These are phyloP conservation scores for Pteruthius melanotis DNA, from an alignment of 2,113 vertebrate genomes.

Conservation along the genomic window DNA sequence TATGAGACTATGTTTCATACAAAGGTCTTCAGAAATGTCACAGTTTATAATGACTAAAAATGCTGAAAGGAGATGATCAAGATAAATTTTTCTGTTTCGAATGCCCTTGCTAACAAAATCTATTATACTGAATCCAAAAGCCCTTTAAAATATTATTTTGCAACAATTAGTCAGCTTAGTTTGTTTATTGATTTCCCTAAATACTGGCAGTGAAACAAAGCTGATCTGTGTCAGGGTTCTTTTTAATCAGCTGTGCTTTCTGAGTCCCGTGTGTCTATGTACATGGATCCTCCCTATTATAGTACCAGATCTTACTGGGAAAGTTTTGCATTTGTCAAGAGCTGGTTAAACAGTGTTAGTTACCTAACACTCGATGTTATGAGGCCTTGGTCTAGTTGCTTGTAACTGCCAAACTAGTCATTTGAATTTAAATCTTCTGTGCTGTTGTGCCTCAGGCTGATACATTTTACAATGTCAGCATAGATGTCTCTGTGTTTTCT, in stretches of 20 bases:
- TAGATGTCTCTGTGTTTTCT: not conserved
- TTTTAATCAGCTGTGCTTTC: not conserved
- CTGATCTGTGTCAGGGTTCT: not conserved
- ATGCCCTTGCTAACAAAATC: not conserved
- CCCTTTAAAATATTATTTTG: constrained; percentile 1
- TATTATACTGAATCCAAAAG: not conserved
- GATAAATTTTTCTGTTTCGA: not conserved
- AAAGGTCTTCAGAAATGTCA: not conserved
- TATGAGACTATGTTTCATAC: not conserved
- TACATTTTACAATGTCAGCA: not conserved
- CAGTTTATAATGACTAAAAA: constrained; percentile 10
- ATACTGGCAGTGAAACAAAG: not conserved
- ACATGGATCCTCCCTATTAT: not conserved
- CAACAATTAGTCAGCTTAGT: not conserved
- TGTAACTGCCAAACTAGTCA: not conserved
- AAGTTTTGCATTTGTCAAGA: not conserved
- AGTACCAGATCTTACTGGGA: not conserved
- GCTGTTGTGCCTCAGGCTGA: not conserved
- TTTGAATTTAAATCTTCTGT: not conserved
- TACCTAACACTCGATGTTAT: not conserved
- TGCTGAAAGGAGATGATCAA: not conserved
- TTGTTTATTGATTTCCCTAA: not conserved
- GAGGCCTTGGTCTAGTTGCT: not conserved
- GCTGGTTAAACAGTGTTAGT: not conserved
- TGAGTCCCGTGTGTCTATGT: not conserved